A percentile compares a stretch with the other conserved stretches of the same genome.
These are phyloP conservation scores for Pristionchus japonicus DNA, from an alignment of 2,888 invertebrate species.

Conservation along the genomic window DNA sequence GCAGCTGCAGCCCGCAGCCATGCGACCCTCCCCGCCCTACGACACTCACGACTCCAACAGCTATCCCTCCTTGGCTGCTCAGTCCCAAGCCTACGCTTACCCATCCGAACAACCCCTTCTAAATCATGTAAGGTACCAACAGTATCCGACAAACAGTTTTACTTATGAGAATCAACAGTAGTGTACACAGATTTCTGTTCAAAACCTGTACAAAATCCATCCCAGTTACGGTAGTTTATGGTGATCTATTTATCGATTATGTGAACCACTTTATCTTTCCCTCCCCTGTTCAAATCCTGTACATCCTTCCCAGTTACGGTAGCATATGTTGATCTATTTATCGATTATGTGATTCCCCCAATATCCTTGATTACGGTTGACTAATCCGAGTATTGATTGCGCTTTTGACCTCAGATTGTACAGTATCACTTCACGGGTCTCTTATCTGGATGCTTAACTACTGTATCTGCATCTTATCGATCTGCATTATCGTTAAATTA, in stretches of 20 bases:
- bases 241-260: neutral
- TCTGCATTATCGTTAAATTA: no score
- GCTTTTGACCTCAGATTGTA: slow-evolving; percentile 1
- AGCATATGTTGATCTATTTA: neutral
- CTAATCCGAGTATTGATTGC: neutral
- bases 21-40: slow-evolving; percentile 43
- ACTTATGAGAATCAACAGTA: neutral
- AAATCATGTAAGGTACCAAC: neutral
- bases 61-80: neutral
- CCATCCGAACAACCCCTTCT: no score
- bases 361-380: neutral
- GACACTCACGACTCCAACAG: neutral
- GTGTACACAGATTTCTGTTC: neutral
- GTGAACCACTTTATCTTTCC: neutral
- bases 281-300: no score
- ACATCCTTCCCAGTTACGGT: no score
- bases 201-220: neutral
- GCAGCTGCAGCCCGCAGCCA: neutral
- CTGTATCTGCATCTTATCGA: no score
- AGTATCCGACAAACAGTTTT: neutral
- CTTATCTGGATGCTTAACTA: no score
- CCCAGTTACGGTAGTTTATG: neutral
- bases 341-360: neutral
- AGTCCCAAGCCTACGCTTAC: neutral
- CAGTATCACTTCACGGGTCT: neutral